Evolutionary conservation across 1,140 invertebrate species (phyloP).

Genomic region (Melanaphis sacchari): DNA sequence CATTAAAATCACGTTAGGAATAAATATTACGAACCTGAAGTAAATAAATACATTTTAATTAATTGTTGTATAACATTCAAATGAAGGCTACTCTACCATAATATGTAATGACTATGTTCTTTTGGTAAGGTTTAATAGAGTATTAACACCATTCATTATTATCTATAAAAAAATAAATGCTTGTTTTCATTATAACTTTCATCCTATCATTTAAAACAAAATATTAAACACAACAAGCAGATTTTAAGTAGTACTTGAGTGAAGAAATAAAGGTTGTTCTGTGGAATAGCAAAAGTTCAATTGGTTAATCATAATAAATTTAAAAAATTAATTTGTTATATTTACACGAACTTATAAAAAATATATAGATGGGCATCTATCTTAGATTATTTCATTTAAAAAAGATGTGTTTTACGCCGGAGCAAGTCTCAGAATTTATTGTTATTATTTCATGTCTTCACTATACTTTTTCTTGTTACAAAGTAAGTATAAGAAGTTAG

Average conservation of each 20-base stretch:
- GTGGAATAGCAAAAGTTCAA: neutral
- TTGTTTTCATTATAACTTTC: neutral
- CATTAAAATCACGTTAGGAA: neutral
- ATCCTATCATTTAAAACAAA: neutral
- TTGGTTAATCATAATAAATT: neutral
- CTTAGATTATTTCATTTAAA: neutral
- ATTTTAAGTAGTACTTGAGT: neutral
- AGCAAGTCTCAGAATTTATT: neutral
- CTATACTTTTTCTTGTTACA: neutral
- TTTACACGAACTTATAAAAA: conserved; percentile 7
- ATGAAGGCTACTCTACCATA: neutral
- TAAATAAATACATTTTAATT: conserved; percentile 19
- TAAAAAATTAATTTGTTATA: neutral
- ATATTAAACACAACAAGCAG: neutral
- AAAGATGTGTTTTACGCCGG: neutral
- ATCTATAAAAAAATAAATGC: neutral
- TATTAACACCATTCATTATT: neutral
- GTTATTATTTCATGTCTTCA: neutral
- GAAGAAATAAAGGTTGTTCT: neutral
- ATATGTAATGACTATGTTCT: neutral
- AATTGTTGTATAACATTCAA: conserved; percentile 26
- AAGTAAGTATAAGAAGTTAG: neutral
- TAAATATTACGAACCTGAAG: neutral
- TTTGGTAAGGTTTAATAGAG: neutral
- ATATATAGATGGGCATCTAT: neutral